A percentile compares a stretch with the other conserved stretches of the same genome.
phyloP scores from a whole-genome alignment of 2,888 invertebrate genomes.

The Agrilus biguttatus region DNA sequence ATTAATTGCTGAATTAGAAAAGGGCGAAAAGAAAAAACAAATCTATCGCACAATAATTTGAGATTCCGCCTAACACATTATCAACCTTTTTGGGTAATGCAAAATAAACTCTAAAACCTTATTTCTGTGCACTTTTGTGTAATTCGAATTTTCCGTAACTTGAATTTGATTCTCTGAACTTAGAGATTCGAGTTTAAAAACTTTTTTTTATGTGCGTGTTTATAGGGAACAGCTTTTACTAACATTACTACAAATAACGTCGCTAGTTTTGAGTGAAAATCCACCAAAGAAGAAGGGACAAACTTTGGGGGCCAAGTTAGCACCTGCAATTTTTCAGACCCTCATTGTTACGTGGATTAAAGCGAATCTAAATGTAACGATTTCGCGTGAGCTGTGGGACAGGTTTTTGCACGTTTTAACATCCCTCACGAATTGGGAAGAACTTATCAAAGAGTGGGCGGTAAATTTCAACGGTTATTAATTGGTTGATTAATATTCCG shows the following conservation, averaged over 20 bases:
- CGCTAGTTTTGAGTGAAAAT: slow-evolving; percentile 69
- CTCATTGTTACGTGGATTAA: slow-evolving; percentile 96
- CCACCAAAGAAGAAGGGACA: slow-evolving; percentile 63
- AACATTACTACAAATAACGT: slow-evolving; percentile 83
- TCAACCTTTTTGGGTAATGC: background rate
- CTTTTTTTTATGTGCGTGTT: slow-evolving; percentile 3
- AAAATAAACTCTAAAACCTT: no score
- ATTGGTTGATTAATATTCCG: background rate
- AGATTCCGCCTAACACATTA: no score
- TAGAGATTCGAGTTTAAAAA: no score
- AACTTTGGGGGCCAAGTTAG: slow-evolving; percentile 64
- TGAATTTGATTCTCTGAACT: background rate
- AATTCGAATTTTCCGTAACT: background rate
- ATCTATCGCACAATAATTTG: no score
- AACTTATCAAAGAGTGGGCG: slow-evolving; percentile 90
- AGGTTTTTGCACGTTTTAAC: slow-evolving; percentile 77
- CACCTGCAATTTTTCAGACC: slow-evolving; percentile 81
- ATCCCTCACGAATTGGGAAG: slow-evolving; percentile 85
- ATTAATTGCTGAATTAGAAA: no score
- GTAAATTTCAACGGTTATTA: slow-evolving; percentile 38
- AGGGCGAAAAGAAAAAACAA: no score
- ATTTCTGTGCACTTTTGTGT: slow-evolving; percentile 2
- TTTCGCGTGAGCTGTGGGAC: slow-evolving; percentile 84
- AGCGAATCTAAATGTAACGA: slow-evolving; percentile 86
- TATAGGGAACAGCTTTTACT: slow-evolving; percentile 71